phyloP scores from a whole-genome alignment of 2,113 vertebrate species.

The Podilymbus podiceps region DNA sequence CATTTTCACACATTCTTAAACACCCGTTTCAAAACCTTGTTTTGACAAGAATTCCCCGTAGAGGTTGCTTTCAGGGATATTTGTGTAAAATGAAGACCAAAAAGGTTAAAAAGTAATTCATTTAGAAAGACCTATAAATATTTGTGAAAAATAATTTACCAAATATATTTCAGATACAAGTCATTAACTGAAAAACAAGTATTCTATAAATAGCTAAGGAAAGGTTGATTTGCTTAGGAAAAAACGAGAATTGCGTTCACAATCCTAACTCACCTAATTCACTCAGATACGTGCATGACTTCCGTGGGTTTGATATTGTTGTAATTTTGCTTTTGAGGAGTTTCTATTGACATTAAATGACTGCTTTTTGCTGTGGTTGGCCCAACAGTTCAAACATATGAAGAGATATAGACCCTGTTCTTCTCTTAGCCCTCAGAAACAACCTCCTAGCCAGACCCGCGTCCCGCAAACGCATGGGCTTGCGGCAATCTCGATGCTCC shows the following conservation, averaged over 20 bases:
- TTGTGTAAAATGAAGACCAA: neutral
- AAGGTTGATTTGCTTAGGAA: neutral
- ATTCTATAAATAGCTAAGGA: neutral
- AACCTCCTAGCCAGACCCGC: accelerated
- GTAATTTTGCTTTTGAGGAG: neutral
- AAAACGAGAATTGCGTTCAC: neutral
- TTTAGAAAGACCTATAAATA: neutral
- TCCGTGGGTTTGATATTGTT: accelerated
- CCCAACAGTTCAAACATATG: neutral
- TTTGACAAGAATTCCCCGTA: neutral
- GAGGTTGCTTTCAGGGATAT: neutral
- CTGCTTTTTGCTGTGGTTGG: neutral
- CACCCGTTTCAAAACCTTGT: neutral
- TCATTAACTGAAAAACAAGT: neutral
- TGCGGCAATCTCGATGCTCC: no score
- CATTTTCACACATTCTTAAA: neutral
- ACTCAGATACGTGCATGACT: accelerated
- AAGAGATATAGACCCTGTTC: neutral
- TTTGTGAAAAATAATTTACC: neutral
- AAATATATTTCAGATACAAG: neutral
- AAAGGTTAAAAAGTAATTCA: neutral
- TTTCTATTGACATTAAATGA: neutral
- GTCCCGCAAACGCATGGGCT: accelerated
- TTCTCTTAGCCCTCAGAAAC: neutral
- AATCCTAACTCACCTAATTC: neutral